Evolutionary conservation across 2,888 invertebrate genomes (phyloP).

Genomic region (Anoplius nigerrimus): DNA sequence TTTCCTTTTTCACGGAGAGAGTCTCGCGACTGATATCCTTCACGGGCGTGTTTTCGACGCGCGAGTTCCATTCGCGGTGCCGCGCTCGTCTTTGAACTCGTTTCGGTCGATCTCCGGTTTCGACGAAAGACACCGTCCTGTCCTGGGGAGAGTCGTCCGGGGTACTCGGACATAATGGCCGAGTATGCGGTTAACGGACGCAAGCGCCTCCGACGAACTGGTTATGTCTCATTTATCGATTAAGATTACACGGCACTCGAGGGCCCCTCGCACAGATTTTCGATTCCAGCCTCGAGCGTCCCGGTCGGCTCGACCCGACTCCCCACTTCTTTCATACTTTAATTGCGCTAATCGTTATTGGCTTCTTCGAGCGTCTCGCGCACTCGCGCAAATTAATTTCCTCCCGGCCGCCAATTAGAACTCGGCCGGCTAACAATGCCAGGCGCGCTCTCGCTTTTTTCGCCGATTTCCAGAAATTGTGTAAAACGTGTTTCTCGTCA

Average conservation of each 20-base stretch:
- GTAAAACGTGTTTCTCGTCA: conserved; percentile 7
- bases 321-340: not conserved
- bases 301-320: not conserved
- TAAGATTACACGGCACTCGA: conserved; percentile 49
- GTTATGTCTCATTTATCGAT: conserved; percentile 56
- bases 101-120: conserved; percentile 41
- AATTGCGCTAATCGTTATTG: not conserved
- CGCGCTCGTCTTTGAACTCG: conserved; percentile 28
- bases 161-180: conserved; percentile 46
- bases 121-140: conserved; percentile 43
- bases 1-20: too few relatives aligned
- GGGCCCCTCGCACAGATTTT: conserved; percentile 36
- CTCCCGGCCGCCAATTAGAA: too few relatives aligned
- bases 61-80: too few relatives aligned
- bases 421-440: not conserved
- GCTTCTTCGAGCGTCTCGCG: too few relatives aligned
- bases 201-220: conserved; percentile 51
- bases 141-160: conserved; percentile 47
- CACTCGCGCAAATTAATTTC: too few relatives aligned
- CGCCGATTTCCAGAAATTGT: conserved; percentile 1
- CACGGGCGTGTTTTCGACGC: conserved; percentile 30
- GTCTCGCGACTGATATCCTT: not conserved
- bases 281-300: not conserved
- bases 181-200: conserved; percentile 54
- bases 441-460: not conserved